Evolutionary conservation across 1,140 invertebrate genomes (phyloP), one percentile per base, ranked within the genome.

Genomic region (Drosophila malerkotliana): DNA sequence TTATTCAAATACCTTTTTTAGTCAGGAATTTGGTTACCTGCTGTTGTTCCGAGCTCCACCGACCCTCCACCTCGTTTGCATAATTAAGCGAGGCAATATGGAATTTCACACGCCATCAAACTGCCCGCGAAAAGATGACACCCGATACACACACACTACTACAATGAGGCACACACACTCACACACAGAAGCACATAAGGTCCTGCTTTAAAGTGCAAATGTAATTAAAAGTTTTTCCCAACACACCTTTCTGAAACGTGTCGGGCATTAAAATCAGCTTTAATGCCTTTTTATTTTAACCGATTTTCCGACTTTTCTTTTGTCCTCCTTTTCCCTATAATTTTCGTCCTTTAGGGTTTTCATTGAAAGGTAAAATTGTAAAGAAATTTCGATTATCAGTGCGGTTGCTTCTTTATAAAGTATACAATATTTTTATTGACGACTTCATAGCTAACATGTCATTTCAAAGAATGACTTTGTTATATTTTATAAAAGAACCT

Each of bases 151-250:
- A 41, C 45, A 53, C 32, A 41, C 61, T 14, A 28, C 26, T 28
- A 28, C 26, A 28, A 28, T 28, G 26, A 28, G 26, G 26, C 26
- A 30, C 34, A 30, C 49, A 34, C 26, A 41, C 41, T 44, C 37
- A n/a, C 45, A 39, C 28, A 48, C 14, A 7, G 4, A 4, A 12
- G 10, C 37, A 62, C 41, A 64, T 47, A 64, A 53, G 61, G 24
- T 28, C 49, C 41, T 41, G 21, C 77, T 85, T 88, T 88, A 82
- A 79, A 83, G 82, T 77, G 83, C 41, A 69, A 88, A 87, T 87
- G 83, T 79, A 87, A 87, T 87, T 87, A 87, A 87, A 87, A 87
- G 56, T 88, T 87, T 72, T 55, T 53, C 56, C 34, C 14, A 44
- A 24, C 66, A 28, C 60, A 67, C 34, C 39, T 56, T 32, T 62